Percentiles rank a stretch among this genome's conserved stretches.
Conservation (phyloP, 2,888 invertebrate species). For the Anticlea derivata region DNA sequence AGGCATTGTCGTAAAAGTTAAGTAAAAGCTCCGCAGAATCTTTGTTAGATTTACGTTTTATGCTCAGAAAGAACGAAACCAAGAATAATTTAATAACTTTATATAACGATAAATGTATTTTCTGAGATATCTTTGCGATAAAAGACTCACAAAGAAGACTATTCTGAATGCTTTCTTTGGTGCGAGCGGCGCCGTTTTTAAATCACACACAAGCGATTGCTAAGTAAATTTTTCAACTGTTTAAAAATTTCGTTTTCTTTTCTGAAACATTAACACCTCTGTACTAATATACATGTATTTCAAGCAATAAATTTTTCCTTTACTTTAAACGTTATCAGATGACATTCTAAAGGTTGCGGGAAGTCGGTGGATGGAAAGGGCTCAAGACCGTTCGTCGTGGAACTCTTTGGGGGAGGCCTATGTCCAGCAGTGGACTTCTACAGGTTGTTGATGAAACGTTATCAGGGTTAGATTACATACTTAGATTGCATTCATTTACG, state of each 20-base stretch:
- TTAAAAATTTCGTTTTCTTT: neutral
- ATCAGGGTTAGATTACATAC: no score
- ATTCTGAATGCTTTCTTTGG: slow-evolving; percentile 25
- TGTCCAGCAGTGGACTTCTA: no score
- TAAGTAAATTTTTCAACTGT: slow-evolving; percentile 14
- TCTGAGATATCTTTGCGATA: slow-evolving; percentile 36
- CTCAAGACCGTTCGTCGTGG: no score
- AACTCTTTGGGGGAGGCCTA: no score
- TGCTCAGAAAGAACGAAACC: slow-evolving; percentile 51
- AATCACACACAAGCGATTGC: slow-evolving; percentile 26
- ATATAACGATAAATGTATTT: slow-evolving; percentile 49
- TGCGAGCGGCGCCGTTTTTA: slow-evolving; percentile 15
- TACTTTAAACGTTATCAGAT: neutral
- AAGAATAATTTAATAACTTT: slow-evolving; percentile 53
- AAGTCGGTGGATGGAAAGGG: no score
- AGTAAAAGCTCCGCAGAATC: slow-evolving; percentile 63
- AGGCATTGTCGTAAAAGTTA: slow-evolving; percentile 65
- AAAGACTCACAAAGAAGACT: slow-evolving; percentile 30
- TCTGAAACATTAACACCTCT: neutral
- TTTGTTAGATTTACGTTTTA: slow-evolving; percentile 66
- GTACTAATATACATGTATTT: no score
- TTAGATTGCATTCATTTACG: no score
- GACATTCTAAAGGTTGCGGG: no score
- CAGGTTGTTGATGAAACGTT: no score
- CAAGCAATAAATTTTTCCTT: no score